Evolutionary conservation across 2,888 invertebrate genomes (phyloP), one percentile per base, ranked within the genome.

Genomic region (Argynnis bischoffii): DNA sequence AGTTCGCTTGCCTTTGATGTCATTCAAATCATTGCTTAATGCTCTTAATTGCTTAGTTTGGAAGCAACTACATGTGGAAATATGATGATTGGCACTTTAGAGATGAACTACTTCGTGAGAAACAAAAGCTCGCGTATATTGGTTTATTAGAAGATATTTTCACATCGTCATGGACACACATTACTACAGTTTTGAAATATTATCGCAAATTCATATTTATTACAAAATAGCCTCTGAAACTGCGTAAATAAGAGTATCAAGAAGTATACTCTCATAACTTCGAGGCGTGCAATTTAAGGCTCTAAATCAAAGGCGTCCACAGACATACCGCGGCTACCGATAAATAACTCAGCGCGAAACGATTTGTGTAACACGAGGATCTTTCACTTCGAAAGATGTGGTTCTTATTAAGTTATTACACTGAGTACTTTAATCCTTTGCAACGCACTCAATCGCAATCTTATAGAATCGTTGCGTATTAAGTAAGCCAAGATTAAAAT

Each of bases 241-340:
- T 41, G 35, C 35, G 57, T 64, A 56, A 67, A 67, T 67, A 66
- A 31, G 46, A 59, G 18, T 54, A 67, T 51, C 63, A 63, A 81
- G 83, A 82, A 79, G 83, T 83, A 82, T 80, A 81, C 78, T 73
- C 75, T 72, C 76, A 84, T 80, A 84, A 81, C 80, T 78, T 79
- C 81, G 78, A 78, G 83, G 81, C 81, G 81, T 88, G 91, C 91
- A 92, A 92, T 92, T 92, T 92, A 82, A 84, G 86, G 84, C 86
- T 82, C 76, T 92, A 92, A 92, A 92, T 92, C 92, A 91, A 79
- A 82, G 78, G 80, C 79, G 79, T 79, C 79, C 77, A 81, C 78
- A 75, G 74, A 74, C 75, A 74, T 76, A 76, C 81, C 77, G 72
- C 82, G 70, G 90, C 92, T 90, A 89, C 91, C 89, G 90, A 91